phyloP scores from a whole-genome alignment of 2,888 invertebrate genomes.

The Acrocera orbiculus region DNA sequence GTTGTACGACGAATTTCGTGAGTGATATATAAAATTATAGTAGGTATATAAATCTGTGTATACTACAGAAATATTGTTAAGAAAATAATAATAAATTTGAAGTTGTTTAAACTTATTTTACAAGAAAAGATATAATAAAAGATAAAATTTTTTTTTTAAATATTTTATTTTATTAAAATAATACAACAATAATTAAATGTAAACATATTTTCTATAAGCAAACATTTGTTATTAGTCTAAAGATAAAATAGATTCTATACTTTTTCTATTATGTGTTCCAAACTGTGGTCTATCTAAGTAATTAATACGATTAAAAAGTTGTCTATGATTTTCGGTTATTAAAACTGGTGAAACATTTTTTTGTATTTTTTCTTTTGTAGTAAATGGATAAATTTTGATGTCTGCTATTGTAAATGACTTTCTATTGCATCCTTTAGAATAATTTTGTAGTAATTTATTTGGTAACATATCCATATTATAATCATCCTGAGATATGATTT shows the following conservation, averaged over 20 bases:
- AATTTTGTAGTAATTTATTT: conserved; percentile 13
- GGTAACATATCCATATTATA: conserved; percentile 7
- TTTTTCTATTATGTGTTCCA: conserved; percentile 34
- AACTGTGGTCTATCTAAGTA: conserved; percentile 48
- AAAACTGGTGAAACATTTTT: conserved; percentile 32
- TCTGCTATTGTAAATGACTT: too few species aligned
- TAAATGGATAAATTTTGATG: conserved; percentile 17
- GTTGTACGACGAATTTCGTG: too few species aligned
- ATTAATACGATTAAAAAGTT: conserved; percentile 48
- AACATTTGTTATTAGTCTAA: conserved; percentile 34
- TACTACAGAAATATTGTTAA: too few species aligned
- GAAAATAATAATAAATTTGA: too few species aligned
- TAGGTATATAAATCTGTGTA: too few species aligned
- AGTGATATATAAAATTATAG: too few species aligned
- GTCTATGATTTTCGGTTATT: conserved; percentile 34
- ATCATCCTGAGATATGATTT: conserved; percentile 12
- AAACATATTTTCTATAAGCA: neutral
- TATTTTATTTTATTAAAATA: neutral
- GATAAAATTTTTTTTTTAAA: neutral
- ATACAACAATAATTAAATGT: neutral
- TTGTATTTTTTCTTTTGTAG: conserved; percentile 15
- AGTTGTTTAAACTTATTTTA: too few species aligned
- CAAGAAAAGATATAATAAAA: too few species aligned
- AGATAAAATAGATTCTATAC: conserved; percentile 49
- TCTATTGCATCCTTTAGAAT: too few species aligned